phyloP scores from a whole-genome alignment of 2,888 invertebrate species.

The Salpingus planirostris region DNA sequence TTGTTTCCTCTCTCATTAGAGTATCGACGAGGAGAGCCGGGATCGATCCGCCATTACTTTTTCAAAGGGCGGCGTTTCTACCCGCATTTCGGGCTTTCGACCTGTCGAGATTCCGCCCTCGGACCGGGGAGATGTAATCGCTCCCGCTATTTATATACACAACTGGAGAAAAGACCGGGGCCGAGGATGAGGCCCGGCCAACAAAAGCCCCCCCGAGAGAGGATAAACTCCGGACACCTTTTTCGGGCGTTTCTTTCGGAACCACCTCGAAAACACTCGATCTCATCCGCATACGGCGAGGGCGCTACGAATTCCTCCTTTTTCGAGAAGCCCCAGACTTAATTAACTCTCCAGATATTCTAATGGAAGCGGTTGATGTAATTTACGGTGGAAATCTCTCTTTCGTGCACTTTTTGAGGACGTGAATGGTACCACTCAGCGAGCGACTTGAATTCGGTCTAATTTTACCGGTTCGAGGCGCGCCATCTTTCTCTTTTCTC shows the following conservation, averaged over 20 bases:
- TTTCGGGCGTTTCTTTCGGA: constrained; percentile 1
- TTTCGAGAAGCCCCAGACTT: neutral
- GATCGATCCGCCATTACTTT: no score
- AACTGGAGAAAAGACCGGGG: constrained; percentile 1
- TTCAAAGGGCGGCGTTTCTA: no score
- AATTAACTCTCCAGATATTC: constrained; percentile 3
- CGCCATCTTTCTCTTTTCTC: no score
- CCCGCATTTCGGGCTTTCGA: no score
- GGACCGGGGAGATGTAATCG: constrained; percentile 4
- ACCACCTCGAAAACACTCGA: neutral
- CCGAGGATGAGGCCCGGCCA: neutral
- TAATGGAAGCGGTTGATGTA: constrained; percentile 5
- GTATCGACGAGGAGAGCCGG: no score
- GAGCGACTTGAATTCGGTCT: no score
- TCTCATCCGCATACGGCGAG: neutral
- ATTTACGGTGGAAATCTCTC: no score
- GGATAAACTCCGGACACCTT: constrained; percentile 8
- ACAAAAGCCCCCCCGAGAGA: constrained; percentile 5
- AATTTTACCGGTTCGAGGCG: no score
- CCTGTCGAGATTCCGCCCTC: no score
- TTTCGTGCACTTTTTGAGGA: no score
- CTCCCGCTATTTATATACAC: constrained; percentile 3
- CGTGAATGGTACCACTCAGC: no score
- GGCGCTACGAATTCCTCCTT: neutral
- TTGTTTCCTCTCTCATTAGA: no score